A percentile compares a stretch with the other conserved stretches of the same genome.
phyloP scores from a whole-genome alignment of 1,140 invertebrate species.

The Nephila pilipes region DNA sequence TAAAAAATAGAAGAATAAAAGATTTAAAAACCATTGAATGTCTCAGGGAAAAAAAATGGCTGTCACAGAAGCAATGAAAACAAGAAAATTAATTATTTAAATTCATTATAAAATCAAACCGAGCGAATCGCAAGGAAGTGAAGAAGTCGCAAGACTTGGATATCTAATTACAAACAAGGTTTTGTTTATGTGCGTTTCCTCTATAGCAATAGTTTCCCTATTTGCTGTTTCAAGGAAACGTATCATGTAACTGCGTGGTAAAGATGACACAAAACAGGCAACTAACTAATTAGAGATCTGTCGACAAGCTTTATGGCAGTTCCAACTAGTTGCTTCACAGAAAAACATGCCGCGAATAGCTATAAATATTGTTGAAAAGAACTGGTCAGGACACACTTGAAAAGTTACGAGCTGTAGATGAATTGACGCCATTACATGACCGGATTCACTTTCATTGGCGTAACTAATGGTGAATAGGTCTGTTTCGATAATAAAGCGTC shows the following conservation, averaged over 20 bases:
- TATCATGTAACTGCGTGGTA: not conserved
- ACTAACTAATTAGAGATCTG: not conserved
- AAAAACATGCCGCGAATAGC: not conserved
- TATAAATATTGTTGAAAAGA: not conserved
- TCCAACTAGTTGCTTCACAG: not conserved
- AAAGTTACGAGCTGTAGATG: slow-evolving; percentile 7
- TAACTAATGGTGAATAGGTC: slow-evolving; percentile 12
- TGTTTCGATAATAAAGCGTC: not conserved
- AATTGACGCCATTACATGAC: slow-evolving; percentile 12
- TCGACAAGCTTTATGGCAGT: not conserved
- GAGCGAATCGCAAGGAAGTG: too few species aligned
- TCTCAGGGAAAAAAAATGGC: too few species aligned
- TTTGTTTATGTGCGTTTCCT: not conserved
- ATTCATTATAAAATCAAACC: too few species aligned
- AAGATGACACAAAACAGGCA: slow-evolving; percentile 15
- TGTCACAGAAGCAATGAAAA: too few species aligned
- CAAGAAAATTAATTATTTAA: too few species aligned
- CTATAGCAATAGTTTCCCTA: not conserved
- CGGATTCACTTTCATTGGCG: not conserved
- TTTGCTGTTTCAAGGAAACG: not conserved
- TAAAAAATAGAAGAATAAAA: too few species aligned
- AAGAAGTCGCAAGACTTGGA: too few species aligned
- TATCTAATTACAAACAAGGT: not conserved
- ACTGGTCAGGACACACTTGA: not conserved
- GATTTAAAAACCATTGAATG: too few species aligned